A percentile compares a stretch with the other conserved stretches of the same genome.
Evolutionary conservation across 2,888 invertebrate genomes (phyloP).

Genomic region (Euzophera pinguis): DNA sequence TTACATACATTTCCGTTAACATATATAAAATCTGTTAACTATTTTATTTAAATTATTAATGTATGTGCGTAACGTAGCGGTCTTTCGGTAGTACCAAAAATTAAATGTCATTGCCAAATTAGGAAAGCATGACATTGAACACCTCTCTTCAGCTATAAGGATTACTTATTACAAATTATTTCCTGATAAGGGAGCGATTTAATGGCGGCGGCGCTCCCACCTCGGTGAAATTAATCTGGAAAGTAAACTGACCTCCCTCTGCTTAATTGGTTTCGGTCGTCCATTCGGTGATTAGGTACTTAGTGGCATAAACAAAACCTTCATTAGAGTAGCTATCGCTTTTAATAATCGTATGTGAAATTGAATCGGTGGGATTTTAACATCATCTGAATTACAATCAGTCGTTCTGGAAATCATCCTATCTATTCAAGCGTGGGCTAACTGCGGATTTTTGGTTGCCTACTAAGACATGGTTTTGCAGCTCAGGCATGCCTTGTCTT

Average conservation of each 20-base stretch:
- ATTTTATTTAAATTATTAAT: no score
- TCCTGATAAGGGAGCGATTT: conserved; percentile 22
- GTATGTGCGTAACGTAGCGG: no score
- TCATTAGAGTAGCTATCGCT: conserved; percentile 31
- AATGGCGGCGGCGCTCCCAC: conserved; percentile 42
- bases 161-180: conserved; percentile 22
- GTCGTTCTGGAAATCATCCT: no score
- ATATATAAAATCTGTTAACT: no score
- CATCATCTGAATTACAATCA: no score
- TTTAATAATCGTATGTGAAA: conserved; percentile 23
- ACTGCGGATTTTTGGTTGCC: no score
- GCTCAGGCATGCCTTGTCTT: no score
- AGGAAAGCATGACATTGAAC: not conserved
- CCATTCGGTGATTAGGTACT: conserved; percentile 38
- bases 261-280: conserved; percentile 57
- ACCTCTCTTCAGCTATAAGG: not conserved
- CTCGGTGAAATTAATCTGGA: conserved; percentile 55
- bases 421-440: no score
- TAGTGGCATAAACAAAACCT: conserved; percentile 41
- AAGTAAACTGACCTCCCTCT: conserved; percentile 64
- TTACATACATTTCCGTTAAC: no score
- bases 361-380: not conserved
- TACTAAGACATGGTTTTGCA: no score
- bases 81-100: no score
- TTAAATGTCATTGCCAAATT: not conserved